Conservation (phyloP, 1,140 invertebrate genomes). For the Drosophila kepulauana region DNA sequence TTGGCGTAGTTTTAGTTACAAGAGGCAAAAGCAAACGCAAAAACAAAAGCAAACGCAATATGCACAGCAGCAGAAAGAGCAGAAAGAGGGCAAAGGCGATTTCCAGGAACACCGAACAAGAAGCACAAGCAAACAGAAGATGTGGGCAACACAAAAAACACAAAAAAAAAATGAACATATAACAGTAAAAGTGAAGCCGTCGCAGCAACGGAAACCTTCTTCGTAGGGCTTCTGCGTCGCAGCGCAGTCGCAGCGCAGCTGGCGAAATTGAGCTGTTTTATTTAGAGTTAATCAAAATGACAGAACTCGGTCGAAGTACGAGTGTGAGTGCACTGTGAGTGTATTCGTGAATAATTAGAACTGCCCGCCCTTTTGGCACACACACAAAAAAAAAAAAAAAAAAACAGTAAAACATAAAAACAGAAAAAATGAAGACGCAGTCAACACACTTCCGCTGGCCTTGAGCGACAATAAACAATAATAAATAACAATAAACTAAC, state of each 20-base stretch:
- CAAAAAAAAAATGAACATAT: slow-evolving; percentile 15
- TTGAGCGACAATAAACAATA: slow-evolving; percentile 73
- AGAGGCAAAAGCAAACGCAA: slow-evolving; percentile 31
- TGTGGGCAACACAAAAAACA: slow-evolving; percentile 11
- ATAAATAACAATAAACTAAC: slow-evolving; percentile 36
- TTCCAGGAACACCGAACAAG: slow-evolving; percentile 36
- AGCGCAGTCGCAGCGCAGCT: slow-evolving; percentile 25
- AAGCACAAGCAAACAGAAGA: slow-evolving; percentile 4
- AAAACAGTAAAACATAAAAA: neutral
- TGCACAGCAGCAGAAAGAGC: slow-evolving; percentile 2
- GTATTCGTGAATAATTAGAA: slow-evolving; percentile 54
- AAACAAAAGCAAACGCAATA: slow-evolving; percentile 23
- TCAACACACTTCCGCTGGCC: slow-evolving; percentile 74
- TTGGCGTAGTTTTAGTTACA: slow-evolving; percentile 48
- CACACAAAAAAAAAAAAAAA: neutral
- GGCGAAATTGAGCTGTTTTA: slow-evolving; percentile 43
- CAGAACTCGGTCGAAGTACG: slow-evolving; percentile 49
- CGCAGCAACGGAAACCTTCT: slow-evolving; percentile 36
- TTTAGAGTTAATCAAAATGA: slow-evolving; percentile 76
- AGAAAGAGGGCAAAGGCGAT: slow-evolving; percentile 6
- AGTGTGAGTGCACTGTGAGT: slow-evolving; percentile 15
- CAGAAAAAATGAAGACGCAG: neutral
- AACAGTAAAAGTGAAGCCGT: slow-evolving; percentile 54
- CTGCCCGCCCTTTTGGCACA: slow-evolving; percentile 23
- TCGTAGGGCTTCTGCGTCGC: slow-evolving; percentile 39